These are phyloP conservation scores for Oceanodroma leucorhoa DNA, from an alignment of 2,797 vertebrate genomes.

Conservation along the genomic window DNA sequence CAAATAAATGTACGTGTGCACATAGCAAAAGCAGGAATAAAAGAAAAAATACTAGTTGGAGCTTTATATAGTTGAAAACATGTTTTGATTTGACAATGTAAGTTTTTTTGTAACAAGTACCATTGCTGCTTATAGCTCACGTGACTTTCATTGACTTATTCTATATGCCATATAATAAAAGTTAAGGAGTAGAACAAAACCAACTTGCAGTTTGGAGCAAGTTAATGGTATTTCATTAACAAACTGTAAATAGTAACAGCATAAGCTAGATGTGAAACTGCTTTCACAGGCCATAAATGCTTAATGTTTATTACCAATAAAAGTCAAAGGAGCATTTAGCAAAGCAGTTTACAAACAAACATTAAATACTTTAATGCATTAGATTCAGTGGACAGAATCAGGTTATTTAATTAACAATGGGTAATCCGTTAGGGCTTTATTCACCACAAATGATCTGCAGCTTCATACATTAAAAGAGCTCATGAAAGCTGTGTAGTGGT, in stretches of 20 bases:
- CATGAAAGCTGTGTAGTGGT: background rate
- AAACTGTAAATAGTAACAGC: slow-evolving; percentile 80
- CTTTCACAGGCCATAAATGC: slow-evolving; percentile 82
- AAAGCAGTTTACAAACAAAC: slow-evolving; percentile 82
- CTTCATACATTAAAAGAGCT: slow-evolving; percentile 11
- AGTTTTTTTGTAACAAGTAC: background rate
- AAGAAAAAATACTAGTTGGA: background rate
- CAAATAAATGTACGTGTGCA: background rate
- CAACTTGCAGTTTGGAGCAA: slow-evolving; percentile 70
- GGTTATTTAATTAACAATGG: slow-evolving; percentile 80
- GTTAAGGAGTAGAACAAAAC: slow-evolving; percentile 74
- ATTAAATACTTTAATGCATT: slow-evolving; percentile 81
- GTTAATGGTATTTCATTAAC: slow-evolving; percentile 78
- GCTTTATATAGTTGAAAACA: background rate
- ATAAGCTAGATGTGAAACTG: slow-evolving; percentile 74
- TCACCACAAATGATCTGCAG: slow-evolving; percentile 72
- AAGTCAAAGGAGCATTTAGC: slow-evolving; percentile 84
- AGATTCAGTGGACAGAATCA: slow-evolving; percentile 78
- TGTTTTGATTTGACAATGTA: background rate
- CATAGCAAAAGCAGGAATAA: background rate
- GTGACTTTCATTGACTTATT: slow-evolving; percentile 50
- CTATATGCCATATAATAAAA: slow-evolving; percentile 59
- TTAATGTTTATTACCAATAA: slow-evolving; percentile 85
- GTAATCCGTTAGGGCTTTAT: slow-evolving; percentile 73
- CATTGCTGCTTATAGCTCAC: background rate